These are phyloP conservation scores for Platichthys stellatus DNA, from an alignment of 2,113 vertebrate genomes.

Conservation along the genomic window DNA sequence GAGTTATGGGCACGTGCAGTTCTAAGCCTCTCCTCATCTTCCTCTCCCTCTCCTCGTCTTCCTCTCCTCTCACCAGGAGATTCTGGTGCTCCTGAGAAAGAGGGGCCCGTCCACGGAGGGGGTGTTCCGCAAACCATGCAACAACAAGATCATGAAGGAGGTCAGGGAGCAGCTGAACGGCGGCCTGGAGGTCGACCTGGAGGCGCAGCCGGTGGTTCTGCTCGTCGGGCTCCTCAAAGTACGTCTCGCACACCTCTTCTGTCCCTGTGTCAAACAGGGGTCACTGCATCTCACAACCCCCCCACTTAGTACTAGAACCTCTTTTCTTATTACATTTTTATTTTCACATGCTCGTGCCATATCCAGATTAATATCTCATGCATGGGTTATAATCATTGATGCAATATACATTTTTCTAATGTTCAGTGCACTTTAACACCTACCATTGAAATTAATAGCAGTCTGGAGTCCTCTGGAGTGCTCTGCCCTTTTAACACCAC, in stretches of 20 bases:
- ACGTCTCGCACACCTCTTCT: background rate
- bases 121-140: constrained; percentile 91
- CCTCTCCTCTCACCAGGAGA: constrained; percentile 79
- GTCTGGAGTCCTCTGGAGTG: too few species aligned
- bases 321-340: too few species aligned
- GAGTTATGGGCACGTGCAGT: too few species aligned
- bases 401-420: background rate
- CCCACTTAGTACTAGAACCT: too few species aligned
- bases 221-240: constrained; percentile 94
- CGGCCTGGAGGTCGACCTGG: constrained; percentile 83
- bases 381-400: too few species aligned
- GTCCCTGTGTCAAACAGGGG: too few species aligned
- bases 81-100: constrained; percentile 86
- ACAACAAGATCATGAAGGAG: constrained; percentile 88
- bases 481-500: background rate
- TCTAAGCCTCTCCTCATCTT: background rate
- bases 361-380: too few species aligned
- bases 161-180: constrained; percentile 88
- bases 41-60: too few species aligned
- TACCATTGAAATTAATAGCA: background rate
- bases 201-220: constrained; percentile 83
- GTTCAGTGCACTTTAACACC: background rate
- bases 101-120: constrained; percentile 91
- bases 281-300: too few species aligned
- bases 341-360: too few species aligned